Evolutionary conservation across 2,888 invertebrate genomes (phyloP).

Genomic region (Lycaena phlaeas): DNA sequence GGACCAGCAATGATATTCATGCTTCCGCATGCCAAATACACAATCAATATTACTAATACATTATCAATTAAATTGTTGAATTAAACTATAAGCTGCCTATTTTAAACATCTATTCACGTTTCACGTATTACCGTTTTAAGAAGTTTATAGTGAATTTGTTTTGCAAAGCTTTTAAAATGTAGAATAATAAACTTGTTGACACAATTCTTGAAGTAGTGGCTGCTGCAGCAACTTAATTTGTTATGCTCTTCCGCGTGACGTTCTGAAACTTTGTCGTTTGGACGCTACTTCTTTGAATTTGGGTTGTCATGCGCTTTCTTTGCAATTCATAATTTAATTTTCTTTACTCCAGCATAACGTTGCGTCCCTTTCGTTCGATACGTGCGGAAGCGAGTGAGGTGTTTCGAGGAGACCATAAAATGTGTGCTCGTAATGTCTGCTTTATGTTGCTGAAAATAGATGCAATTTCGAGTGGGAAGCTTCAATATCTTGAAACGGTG

Average conservation of each 20-base stretch:
- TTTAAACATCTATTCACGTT: no score
- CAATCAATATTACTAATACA: no score
- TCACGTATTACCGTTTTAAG: no score
- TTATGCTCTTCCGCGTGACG: background rate
- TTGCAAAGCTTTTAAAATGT: background rate
- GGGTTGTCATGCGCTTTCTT: slow-evolving; percentile 50
- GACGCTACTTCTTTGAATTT: slow-evolving; percentile 17
- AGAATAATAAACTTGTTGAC: background rate
- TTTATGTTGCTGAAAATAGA: slow-evolving; percentile 34
- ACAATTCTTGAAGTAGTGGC: background rate
- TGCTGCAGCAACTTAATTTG: slow-evolving; percentile 1
- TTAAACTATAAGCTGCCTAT: no score
- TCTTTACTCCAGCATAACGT: slow-evolving; percentile 54
- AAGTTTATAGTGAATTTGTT: no score
- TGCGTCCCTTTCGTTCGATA: slow-evolving; percentile 31
- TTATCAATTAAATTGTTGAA: no score
- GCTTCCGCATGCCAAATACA: slow-evolving; percentile 4
- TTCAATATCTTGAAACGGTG: slow-evolving; percentile 46
- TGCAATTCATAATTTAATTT: slow-evolving; percentile 64
- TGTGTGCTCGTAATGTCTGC: slow-evolving; percentile 41
- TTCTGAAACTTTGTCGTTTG: slow-evolving; percentile 15
- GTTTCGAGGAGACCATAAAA: slow-evolving; percentile 32
- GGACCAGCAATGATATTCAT: slow-evolving; percentile 29
- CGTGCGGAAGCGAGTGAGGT: slow-evolving; percentile 30
- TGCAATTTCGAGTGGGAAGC: slow-evolving; percentile 37